A percentile compares a stretch with the other conserved stretches of the same genome.
These are phyloP conservation scores for Pocillopora meandrina DNA, from an alignment of 92 coral and sea anemone genomes.

Conservation along the genomic window DNA sequence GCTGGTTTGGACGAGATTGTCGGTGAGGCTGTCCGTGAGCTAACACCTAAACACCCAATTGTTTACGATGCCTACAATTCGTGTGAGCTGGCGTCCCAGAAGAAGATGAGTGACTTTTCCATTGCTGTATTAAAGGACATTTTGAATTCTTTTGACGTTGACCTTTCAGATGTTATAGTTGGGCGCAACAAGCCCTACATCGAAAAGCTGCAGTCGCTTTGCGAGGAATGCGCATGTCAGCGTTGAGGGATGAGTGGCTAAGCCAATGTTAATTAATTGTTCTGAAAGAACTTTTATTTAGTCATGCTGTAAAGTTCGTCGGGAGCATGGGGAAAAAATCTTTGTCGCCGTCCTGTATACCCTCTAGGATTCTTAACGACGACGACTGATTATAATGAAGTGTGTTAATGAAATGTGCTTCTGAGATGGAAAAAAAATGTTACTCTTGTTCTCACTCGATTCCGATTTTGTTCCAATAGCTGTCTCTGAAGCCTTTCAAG, in stretches of 20 bases:
- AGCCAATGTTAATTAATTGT: too few relatives aligned
- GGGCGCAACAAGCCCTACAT: slow-evolving; percentile 48
- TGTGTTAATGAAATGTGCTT: too few relatives aligned
- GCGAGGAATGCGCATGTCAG: slow-evolving; percentile 43
- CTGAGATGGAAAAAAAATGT: too few relatives aligned
- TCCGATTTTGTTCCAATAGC: too few relatives aligned
- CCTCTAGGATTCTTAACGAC: too few relatives aligned
- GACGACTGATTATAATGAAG: too few relatives aligned
- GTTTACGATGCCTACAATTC: slow-evolving; percentile 34
- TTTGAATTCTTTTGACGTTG: slow-evolving; percentile 34
- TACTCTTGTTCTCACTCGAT: too few relatives aligned
- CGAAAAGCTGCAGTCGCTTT: slow-evolving; percentile 40
- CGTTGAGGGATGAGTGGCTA: not conserved
- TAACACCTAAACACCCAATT: slow-evolving; percentile 47
- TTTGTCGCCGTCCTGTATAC: too few relatives aligned
- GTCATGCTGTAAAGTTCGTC: not conserved
- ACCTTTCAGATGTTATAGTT: slow-evolving; percentile 22
- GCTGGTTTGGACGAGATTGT: not conserved
- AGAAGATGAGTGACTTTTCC: slow-evolving; percentile 40
- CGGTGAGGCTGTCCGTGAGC: slow-evolving; percentile 34
- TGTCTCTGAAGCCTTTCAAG: too few relatives aligned
- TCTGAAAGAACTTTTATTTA: not conserved
- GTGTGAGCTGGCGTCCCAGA: slow-evolving; percentile 28
- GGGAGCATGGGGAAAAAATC: not conserved
- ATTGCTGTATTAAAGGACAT: slow-evolving; percentile 46